Evolutionary conservation across 2,888 invertebrate species (phyloP).

Genomic region (Drosophila niveifrons): DNA sequence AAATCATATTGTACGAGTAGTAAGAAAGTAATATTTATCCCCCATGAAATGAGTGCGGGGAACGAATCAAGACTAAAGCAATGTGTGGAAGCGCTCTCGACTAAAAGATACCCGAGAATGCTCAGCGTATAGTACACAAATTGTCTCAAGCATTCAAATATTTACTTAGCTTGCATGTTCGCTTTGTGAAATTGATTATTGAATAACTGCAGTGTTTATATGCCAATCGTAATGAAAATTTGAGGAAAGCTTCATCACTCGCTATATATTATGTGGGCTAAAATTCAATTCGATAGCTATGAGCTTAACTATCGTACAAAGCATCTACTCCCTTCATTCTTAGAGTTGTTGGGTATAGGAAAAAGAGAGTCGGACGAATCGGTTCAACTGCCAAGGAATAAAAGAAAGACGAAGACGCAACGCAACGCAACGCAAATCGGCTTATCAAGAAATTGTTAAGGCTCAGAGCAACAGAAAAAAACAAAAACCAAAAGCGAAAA

Average conservation of each 20-base stretch:
- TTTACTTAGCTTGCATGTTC: not conserved
- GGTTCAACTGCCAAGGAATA: constrained; percentile 19
- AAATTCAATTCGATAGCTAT: not conserved
- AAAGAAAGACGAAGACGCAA: constrained; percentile 45
- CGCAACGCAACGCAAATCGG: constrained; percentile 78
- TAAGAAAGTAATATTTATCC: constrained; percentile 11
- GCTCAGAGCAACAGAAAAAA: constrained; percentile 8
- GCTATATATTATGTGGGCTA: not conserved
- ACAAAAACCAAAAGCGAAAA: not conserved
- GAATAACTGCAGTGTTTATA: not conserved
- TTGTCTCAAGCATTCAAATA: not conserved
- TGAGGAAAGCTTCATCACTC: not conserved
- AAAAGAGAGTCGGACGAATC: constrained; percentile 26
- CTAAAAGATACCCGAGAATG: not conserved
- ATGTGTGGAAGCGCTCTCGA: not conserved
- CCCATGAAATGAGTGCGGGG: constrained; percentile 2
- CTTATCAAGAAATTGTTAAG: constrained; percentile 68
- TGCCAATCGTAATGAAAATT: not conserved
- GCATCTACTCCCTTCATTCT: not conserved
- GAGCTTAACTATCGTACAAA: not conserved
- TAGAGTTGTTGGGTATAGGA: not conserved
- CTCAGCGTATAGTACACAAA: not conserved
- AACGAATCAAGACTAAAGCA: constrained; percentile 48
- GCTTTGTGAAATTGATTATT: not conserved
- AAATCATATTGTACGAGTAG: constrained; percentile 22